A percentile compares a stretch with the other conserved stretches of the same genome.
These are phyloP conservation scores for Pachyrhynchus sulphureomaculatus DNA, from an alignment of 1,140 invertebrate genomes.

Conservation along the genomic window DNA sequence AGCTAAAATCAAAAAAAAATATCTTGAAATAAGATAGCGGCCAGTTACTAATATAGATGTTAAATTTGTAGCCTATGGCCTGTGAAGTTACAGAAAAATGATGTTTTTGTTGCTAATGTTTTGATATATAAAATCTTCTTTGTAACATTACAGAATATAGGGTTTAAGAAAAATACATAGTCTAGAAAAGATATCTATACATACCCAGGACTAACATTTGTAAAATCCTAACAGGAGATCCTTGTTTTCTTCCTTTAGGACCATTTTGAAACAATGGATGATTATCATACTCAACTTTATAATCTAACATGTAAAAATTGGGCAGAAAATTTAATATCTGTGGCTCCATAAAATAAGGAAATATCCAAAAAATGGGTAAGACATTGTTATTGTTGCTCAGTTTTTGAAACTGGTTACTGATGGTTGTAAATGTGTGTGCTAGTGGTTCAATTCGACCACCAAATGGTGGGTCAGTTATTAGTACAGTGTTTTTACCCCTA, in stretches of 20 bases:
- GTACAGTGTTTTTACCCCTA: conserved; percentile 58
- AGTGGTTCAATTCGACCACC: conserved; percentile 82
- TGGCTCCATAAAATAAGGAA: conserved; percentile 85
- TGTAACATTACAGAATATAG: no score
- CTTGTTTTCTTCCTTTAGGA: conserved; percentile 57
- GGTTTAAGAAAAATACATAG: no score
- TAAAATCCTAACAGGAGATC: conserved; percentile 81
- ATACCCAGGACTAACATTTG: conserved; percentile 65
- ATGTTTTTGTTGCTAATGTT: no score
- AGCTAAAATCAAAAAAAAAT: conserved; percentile 46
- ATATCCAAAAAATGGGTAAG: conserved; percentile 73
- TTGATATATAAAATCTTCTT: no score
- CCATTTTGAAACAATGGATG: conserved; percentile 66
- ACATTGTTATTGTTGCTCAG: conserved; percentile 55
- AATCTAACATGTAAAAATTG: conserved; percentile 77
- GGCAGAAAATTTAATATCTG: conserved; percentile 69
- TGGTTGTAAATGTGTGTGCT: conserved; percentile 64
- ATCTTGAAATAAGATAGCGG: not conserved
- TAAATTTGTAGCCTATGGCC: not conserved
- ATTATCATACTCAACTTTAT: conserved; percentile 80
- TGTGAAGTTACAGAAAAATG: no score
- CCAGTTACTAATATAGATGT: not conserved
- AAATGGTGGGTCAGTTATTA: conserved; percentile 90
- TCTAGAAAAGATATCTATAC: no score
- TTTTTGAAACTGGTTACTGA: conserved; percentile 59